Base-by-base conservation (phyloP, 2,113 vertebrate genomes). In the Mesoclemmys tuberculata region DNA sequence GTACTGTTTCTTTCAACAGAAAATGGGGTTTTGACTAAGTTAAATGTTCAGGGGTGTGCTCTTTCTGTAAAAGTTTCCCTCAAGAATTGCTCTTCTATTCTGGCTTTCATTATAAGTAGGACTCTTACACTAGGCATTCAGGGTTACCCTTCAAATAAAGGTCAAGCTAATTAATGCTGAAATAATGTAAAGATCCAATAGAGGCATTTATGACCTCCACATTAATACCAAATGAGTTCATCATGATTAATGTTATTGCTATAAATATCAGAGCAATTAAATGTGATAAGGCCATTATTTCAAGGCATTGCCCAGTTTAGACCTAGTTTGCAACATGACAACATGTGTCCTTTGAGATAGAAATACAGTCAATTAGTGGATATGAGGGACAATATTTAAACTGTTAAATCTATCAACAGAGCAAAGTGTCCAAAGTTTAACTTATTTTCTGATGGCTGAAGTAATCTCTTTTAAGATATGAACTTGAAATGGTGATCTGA, bases 231-330 rank as follows among this genome's bases (percentile, higher is more conserved):
- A 90, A 90, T 82, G 38, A 88, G 10, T 71, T 95, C 9, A 87
- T 88, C 22, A 75, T 56, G 35, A 89, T 84, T 89, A 58, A 75
- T 44, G 52, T 38, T 48, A 83, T 84, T 74, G 71, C 41, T 27
- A 71, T n/a, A 90, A 75, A 49, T 87, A 84, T 78, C 35, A 90
- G 58, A 84, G 44, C 26, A 93, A 85, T 81, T 91, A 90, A 95
- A 95, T 44, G 56, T 44, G 7, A 4, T 41, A 46, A 58, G 21
- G 5, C 1, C 44, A 87, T 94, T 86, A 71, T 71, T 94, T 94
- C 31, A 82, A 81, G 87, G 19, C 35, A 71, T 85, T 78, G 52
- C 74, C 10, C 35, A 48, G 61, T 92, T 95, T 80, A 86, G 38
- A 81, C 27, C 55, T 91, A 22, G 19, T 51, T 46, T 52, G 87